A percentile compares a stretch with the other conserved stretches of the same genome.
Conservation (phyloP, 2,888 invertebrate genomes). For the Drosophila kuntzei region DNA sequence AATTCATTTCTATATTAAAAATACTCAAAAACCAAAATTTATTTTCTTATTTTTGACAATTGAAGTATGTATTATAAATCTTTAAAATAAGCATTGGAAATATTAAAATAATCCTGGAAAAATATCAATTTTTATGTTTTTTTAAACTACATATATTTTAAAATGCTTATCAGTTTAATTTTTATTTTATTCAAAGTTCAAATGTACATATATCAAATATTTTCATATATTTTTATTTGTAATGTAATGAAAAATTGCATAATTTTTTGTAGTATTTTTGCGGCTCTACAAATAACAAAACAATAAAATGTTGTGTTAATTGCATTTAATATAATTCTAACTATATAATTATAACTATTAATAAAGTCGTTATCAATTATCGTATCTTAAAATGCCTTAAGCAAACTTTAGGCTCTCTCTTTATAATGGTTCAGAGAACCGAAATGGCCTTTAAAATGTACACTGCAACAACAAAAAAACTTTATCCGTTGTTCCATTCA, state of each 20-base stretch:
- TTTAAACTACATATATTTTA: no score
- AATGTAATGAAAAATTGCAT: not conserved
- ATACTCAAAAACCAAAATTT: no score
- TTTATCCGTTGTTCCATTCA: slow-evolving; percentile 4
- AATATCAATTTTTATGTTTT: no score
- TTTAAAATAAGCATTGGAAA: no score
- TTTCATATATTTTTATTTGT: no score
- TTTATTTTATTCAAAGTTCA: no score
- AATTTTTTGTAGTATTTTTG: not conserved
- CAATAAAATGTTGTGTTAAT: not conserved
- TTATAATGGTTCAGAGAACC: slow-evolving; percentile 36
- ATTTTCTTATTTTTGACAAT: no score
- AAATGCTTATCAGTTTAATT: no score
- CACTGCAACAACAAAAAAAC: slow-evolving; percentile 1
- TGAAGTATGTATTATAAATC: no score
- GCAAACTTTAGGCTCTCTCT: slow-evolving; percentile 1
- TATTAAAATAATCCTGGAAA: no score
- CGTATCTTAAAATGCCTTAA: not conserved
- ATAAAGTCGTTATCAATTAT: slow-evolving; percentile 3
- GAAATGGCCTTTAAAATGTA: slow-evolving; percentile 21
- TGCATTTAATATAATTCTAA: not conserved
- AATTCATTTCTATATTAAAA: no score
- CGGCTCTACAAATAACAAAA: not conserved
- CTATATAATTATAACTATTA: not conserved
- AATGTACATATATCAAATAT: no score